Evolutionary conservation across 2,113 vertebrate species (phyloP), one percentile per base, ranked within the genome.

Genomic region (Nibea coibor): DNA sequence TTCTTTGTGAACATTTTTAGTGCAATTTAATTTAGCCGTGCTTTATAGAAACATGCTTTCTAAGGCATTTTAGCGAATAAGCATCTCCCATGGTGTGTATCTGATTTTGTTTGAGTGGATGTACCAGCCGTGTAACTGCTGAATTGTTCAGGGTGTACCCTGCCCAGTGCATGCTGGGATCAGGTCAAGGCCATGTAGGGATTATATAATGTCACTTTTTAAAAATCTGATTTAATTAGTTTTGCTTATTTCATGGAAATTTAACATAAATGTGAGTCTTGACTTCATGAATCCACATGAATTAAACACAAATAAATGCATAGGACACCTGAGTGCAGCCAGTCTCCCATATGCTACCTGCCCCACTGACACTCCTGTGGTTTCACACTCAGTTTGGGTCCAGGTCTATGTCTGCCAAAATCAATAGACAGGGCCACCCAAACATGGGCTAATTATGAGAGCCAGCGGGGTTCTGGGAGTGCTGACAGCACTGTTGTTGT

Each of bases 381-480:
- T 69, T 79, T 85, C 78, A 68, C 69, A 62, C 68, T 70, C 73
- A 16, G 83, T 88, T 48, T 79, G 71, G 51, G n/a, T 79, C 48
- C 72, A 79, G 69, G 19, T 77, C 22, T 67, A 74, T 71, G 39
- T 3, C 58, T 77, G 80, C 75, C 72, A 78, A 68, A 74, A 72
- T 81, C 79, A 78, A 54, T 73, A 57, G 43, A 82, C 48, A 56
- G 12, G 59, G 47, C 66, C 80, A 68, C 61, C 71, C 53, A 79
- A 65, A 78, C 43, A 28, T 20, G 22, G 64, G 81, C 69, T 86
- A 88, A 91, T 89, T 82, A 90, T 65, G 31, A 19, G 72, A 86
- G 59, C 64, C 66, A 75, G 68, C n/a, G 5, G 64, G 72, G 42
- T 76, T 79, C 81, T 85, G 68, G 65, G 73, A 62, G 17, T 20